A percentile compares a stretch with the other conserved stretches of the same genome.
These are phyloP conservation scores for Pomatostomus ruficeps DNA, from an alignment of 2,113 vertebrate genomes.

Conservation along the genomic window DNA sequence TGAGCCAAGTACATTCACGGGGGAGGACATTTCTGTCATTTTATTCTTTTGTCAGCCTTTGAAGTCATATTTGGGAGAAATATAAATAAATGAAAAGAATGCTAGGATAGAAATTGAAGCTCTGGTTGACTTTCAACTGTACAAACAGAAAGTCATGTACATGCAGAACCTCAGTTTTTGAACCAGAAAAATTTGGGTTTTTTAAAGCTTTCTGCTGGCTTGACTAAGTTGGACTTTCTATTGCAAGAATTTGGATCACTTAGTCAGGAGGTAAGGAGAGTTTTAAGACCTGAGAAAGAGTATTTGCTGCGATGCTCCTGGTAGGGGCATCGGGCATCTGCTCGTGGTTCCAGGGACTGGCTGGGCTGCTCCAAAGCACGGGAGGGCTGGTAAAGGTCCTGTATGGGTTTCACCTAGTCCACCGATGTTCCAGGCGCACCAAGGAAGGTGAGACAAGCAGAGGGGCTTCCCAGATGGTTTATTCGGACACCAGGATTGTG, in stretches of 20 bases:
- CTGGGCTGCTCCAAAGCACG: too few relatives aligned
- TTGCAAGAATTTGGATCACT: not conserved
- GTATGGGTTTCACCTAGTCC: too few relatives aligned
- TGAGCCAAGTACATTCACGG: not conserved
- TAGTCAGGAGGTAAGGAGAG: not conserved
- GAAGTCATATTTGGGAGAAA: not conserved
- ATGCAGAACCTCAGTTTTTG: not conserved
- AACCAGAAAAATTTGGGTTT: not conserved
- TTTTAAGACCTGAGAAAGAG: not conserved
- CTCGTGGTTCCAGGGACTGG: too few relatives aligned
- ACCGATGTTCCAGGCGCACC: too few relatives aligned
- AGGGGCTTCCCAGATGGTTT: too few relatives aligned
- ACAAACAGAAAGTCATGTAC: not conserved
- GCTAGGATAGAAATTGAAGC: not conserved
- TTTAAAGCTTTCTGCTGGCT: not conserved
- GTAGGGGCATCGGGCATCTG: too few relatives aligned
- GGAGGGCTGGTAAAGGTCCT: too few relatives aligned
- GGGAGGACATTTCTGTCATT: not conserved
- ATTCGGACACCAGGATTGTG: too few relatives aligned
- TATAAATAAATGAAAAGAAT: not conserved
- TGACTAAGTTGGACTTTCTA: not conserved
- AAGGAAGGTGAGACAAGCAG: too few relatives aligned
- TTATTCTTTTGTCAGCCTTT: not conserved
- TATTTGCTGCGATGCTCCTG: too few relatives aligned
- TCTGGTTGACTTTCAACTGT: not conserved